phyloP scores from a whole-genome alignment of 2,888 invertebrate genomes.

The Eilema griseolum region DNA sequence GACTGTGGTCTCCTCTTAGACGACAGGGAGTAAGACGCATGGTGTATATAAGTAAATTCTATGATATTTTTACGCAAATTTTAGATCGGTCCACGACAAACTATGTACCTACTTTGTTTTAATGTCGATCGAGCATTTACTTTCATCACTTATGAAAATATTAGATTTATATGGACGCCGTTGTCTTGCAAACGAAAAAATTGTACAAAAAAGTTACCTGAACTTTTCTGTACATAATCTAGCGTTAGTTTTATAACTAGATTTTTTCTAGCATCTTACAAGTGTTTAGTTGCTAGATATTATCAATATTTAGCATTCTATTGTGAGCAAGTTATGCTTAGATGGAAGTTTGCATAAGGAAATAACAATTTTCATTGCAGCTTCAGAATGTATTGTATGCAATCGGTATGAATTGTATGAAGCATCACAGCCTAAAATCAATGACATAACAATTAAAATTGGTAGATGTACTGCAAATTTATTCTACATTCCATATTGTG shows the following conservation, averaged over 20 bases:
- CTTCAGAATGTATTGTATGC: slow-evolving; percentile 30
- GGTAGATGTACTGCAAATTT: slow-evolving; percentile 34
- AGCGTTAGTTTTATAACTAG: slow-evolving; percentile 53
- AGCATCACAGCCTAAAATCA: slow-evolving; percentile 25
- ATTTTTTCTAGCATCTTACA: slow-evolving; percentile 59
- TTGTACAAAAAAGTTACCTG: slow-evolving; percentile 83
- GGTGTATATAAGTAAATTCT: no score
- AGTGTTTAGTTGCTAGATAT: slow-evolving; percentile 66
- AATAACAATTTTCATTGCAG: slow-evolving; percentile 25
- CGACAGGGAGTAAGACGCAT: no score
- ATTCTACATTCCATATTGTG: slow-evolving; percentile 67
- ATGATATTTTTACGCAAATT: no score
- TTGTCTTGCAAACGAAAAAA: slow-evolving; percentile 37
- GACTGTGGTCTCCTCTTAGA: no score
- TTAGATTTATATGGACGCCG: slow-evolving; percentile 32
- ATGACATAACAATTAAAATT: slow-evolving; percentile 11
- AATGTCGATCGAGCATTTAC: slow-evolving; percentile 9
- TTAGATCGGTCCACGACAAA: not conserved
- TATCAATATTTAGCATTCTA: slow-evolving; percentile 43
- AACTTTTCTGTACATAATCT: slow-evolving; percentile 66
- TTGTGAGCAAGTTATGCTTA: slow-evolving; percentile 35
- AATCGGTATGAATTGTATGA: slow-evolving; percentile 26
- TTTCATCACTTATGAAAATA: slow-evolving; percentile 43
- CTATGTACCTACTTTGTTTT: slow-evolving; percentile 42
- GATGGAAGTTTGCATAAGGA: slow-evolving; percentile 19